These are phyloP conservation scores for Distichodus sexfasciatus DNA, from an alignment of 2,797 vertebrate species.

Conservation along the genomic window DNA sequence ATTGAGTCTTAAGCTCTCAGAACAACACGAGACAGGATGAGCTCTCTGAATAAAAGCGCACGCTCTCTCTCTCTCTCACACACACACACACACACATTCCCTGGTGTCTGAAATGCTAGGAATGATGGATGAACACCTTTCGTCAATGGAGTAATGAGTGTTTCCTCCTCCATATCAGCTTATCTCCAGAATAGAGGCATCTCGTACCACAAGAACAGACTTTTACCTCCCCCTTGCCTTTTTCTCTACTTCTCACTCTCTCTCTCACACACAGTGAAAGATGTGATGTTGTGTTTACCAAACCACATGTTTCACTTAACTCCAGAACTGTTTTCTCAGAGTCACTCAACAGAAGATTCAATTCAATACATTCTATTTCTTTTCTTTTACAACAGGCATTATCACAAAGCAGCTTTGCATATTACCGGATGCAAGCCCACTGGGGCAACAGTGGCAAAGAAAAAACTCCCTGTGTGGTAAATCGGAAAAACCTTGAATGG, in stretches of 20 bases:
- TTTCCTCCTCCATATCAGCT: constrained; percentile 69
- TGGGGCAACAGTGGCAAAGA: no score
- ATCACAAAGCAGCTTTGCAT: no score
- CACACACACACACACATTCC: constrained; percentile 17
- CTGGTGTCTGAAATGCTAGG: constrained; percentile 3
- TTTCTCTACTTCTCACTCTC: constrained; percentile 28
- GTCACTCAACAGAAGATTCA: no score
- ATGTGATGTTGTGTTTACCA: not conserved
- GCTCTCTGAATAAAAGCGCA: constrained; percentile 38
- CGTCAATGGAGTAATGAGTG: constrained; percentile 68
- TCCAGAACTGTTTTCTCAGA: not conserved
- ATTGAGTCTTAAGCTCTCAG: constrained; percentile 10
- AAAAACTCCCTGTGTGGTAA: no score
- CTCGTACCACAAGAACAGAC: constrained; percentile 52
- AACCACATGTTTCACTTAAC: not conserved
- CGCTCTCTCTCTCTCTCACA: no score
- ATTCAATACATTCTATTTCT: no score
- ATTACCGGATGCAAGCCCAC: no score
- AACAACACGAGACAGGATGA: constrained; percentile 22
- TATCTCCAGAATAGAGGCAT: constrained; percentile 65
- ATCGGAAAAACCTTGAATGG: no score
- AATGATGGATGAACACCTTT: constrained; percentile 66
- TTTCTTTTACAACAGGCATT: no score
- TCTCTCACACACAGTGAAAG: not conserved
- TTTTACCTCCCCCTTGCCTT: constrained; percentile 48